Evolutionary conservation across 2,113 vertebrate species (phyloP).

Genomic region (Meles meles): DNA sequence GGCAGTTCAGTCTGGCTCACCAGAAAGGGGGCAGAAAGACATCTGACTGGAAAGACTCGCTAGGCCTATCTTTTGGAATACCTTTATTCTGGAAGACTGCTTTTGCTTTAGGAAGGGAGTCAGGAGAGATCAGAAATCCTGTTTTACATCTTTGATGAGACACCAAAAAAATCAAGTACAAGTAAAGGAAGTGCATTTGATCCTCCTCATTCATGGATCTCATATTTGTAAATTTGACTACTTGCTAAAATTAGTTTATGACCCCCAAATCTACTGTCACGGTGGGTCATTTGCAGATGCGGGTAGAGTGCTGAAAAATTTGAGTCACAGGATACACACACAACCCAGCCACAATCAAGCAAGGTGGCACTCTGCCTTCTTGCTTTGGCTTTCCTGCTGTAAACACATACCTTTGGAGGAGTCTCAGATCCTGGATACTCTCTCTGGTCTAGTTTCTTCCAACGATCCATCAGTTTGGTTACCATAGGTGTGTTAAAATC

Average conservation of each 20-base stretch:
- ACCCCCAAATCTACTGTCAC: background rate
- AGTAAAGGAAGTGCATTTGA: background rate
- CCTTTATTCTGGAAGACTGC: background rate
- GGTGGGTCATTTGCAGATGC: background rate
- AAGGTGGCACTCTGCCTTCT: background rate
- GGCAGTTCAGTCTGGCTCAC: background rate
- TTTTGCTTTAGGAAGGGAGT: background rate
- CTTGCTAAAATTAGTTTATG: background rate
- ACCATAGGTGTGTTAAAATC: conserved; percentile 97
- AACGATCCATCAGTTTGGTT: conserved; percentile 97
- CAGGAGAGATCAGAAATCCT: background rate
- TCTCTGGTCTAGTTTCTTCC: conserved; percentile 98
- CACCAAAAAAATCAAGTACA: background rate
- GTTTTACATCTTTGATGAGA: background rate
- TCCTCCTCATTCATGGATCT: background rate
- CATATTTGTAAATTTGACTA: background rate
- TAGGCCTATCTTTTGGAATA: background rate
- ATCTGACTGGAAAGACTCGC: background rate
- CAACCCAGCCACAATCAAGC: background rate
- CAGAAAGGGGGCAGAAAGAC: background rate
- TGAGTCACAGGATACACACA: background rate
- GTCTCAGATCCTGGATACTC: conserved; percentile 98
- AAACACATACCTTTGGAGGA: conserved; percentile 91
- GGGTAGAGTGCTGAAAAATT: background rate
- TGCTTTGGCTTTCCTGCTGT: background rate